Conservation (phyloP, 2,113 vertebrate species). For the Eurypyga helias region DNA sequence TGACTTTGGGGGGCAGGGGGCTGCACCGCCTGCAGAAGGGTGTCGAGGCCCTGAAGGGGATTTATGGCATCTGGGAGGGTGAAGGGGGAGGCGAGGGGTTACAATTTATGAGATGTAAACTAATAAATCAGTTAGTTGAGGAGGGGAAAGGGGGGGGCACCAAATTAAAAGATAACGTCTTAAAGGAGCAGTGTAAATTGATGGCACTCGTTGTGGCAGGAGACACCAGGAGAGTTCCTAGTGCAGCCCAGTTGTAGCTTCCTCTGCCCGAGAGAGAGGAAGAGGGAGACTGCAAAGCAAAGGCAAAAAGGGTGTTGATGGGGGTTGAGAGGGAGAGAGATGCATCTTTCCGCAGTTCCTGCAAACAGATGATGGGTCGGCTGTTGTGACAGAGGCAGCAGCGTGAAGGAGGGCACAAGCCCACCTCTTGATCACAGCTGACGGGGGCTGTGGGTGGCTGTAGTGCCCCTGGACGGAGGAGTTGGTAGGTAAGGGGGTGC, state of each 20-base stretch:
- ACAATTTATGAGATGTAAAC: conserved; percentile 63
- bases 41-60: conserved; percentile 47
- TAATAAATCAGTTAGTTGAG: conserved; percentile 49
- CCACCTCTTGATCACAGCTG: background rate
- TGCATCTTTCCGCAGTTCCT: background rate
- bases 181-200: conserved; percentile 48
- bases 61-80: conserved; percentile 39
- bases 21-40: conserved; percentile 30
- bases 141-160: conserved; percentile 41
- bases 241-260: background rate
- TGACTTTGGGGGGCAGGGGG: conserved; percentile 73
- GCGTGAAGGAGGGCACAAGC: background rate
- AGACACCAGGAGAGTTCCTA: background rate
- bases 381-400: background rate
- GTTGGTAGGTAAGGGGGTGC: background rate
- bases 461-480: background rate
- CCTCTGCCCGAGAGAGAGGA: background rate
- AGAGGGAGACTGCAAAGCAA: background rate
- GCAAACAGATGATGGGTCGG: background rate
- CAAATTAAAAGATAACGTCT: conserved; percentile 47
- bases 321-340: background rate
- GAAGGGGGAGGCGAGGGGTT: conserved; percentile 31
- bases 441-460: background rate
- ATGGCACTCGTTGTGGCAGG: background rate
- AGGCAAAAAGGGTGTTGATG: background rate